A percentile compares a stretch with the other conserved stretches of the same genome.
Conservation (phyloP, 2,797 vertebrate species). For the Australoheros facetus region DNA sequence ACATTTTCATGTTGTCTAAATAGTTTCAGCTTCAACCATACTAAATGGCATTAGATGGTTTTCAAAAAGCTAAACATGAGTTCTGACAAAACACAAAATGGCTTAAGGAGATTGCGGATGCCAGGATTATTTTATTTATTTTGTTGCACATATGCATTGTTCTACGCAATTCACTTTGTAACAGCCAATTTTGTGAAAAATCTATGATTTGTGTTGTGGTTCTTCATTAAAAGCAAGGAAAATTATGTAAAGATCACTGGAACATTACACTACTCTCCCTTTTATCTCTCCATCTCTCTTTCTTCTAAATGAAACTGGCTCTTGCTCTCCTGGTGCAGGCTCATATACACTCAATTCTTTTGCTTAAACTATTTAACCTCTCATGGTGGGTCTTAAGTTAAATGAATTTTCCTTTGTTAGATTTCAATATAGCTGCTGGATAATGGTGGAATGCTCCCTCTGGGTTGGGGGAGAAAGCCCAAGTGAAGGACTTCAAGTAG, state of each 20-base stretch:
- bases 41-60: background rate
- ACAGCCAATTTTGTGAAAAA: background rate
- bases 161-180: background rate
- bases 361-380: constrained; percentile 49
- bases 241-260: constrained; percentile 56
- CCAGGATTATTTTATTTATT: background rate
- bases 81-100: background rate
- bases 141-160: background rate
- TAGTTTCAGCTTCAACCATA: background rate
- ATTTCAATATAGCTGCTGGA: background rate
- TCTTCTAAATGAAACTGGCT: constrained; percentile 12
- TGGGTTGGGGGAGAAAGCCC: background rate
- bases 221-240: constrained; percentile 29
- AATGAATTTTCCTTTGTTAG: constrained; percentile 11
- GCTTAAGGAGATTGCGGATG: background rate
- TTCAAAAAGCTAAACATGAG: background rate
- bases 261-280: constrained; percentile 41
- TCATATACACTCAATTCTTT: constrained; percentile 57
- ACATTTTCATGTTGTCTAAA: background rate
- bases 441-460: background rate
- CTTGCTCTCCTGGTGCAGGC: constrained; percentile 37
- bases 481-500: background rate
- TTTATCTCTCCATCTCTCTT: constrained; percentile 32
- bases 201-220: background rate
- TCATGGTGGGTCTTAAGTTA: constrained; percentile 13